Conservation (phyloP, 1,140 invertebrate species). For the Chironomus striatipennis region DNA sequence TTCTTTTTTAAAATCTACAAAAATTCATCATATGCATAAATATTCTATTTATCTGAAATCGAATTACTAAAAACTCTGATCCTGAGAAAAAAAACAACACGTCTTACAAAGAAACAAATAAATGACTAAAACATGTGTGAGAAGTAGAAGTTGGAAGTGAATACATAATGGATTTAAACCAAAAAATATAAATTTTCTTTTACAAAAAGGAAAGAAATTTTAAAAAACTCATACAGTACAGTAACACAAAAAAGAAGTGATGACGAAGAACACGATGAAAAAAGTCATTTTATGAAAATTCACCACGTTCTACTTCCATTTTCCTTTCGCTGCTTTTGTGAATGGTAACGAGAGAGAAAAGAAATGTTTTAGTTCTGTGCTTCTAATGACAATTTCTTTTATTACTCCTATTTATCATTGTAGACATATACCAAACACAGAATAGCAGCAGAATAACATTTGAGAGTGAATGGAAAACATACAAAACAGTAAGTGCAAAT, state of each 20-base stretch:
- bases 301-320: neutral
- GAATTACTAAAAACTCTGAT: no score
- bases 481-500: neutral
- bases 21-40: no score
- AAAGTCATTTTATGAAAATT: slow-evolving; percentile 10
- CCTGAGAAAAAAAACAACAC: no score
- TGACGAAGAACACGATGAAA: neutral
- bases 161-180: no score
- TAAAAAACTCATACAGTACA: neutral
- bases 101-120: no score
- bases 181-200: no score
- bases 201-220: neutral
- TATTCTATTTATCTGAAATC: no score
- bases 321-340: neutral
- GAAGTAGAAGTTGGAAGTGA: no score
- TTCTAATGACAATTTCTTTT: slow-evolving; percentile 23
- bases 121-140: no score
- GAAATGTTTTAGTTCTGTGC: neutral
- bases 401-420: slow-evolving; percentile 20
- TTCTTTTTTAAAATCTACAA: no score
- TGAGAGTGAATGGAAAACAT: no score
- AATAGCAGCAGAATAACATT: no score
- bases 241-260: neutral
- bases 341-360: neutral
- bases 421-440: neutral